Conservation (phyloP, 2,113 vertebrate species). For the Salvator merianae region DNA sequence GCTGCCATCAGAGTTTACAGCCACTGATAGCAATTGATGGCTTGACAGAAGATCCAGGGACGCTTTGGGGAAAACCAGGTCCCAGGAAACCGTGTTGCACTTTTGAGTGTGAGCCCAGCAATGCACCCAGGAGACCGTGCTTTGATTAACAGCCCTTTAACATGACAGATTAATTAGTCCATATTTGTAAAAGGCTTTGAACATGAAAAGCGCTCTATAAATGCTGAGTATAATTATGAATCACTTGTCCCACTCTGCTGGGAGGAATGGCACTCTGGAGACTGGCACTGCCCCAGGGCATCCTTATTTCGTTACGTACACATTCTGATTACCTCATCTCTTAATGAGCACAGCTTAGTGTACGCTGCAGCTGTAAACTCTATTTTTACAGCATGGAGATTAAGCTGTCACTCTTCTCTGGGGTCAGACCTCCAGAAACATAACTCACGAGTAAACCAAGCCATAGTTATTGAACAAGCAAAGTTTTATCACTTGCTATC, state of each 20-base stretch:
- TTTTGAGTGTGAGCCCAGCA: conserved; percentile 31
- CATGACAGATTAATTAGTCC: conserved; percentile 58
- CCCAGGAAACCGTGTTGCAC: not conserved
- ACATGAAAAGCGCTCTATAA: conserved; percentile 53
- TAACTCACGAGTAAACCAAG: no score
- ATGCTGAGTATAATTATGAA: conserved; percentile 49
- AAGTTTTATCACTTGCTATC: no score
- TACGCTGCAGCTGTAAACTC: not conserved
- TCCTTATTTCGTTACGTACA: not conserved
- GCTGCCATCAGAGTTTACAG: no score
- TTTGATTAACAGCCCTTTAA: conserved; percentile 39
- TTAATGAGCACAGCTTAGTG: not conserved
- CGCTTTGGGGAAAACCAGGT: not conserved
- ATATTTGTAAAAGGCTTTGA: conserved; percentile 64
- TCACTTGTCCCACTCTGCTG: conserved; percentile 10
- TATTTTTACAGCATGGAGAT: not conserved
- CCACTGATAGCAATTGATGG: no score
- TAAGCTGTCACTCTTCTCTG: conserved; percentile 1
- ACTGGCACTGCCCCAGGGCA: not conserved
- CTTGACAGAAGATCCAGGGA: not conserved
- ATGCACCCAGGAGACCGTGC: not conserved
- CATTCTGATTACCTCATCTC: not conserved
- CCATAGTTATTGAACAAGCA: no score
- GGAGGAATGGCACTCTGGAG: not conserved
- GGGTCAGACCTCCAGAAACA: no score